Conservation (phyloP, 2,113 vertebrate species). For the Meriones unguiculatus region DNA sequence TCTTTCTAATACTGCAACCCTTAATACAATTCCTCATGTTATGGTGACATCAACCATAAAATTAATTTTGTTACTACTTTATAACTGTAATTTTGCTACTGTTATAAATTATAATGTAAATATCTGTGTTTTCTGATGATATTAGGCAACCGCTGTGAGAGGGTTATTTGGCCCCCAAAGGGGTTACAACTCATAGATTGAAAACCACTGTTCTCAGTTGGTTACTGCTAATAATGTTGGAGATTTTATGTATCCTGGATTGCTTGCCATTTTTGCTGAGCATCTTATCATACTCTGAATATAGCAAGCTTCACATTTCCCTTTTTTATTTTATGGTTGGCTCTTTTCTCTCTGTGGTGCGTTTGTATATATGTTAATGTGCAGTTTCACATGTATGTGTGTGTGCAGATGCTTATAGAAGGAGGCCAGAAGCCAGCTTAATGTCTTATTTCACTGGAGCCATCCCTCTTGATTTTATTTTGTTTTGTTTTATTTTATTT, state of each 20-base stretch:
- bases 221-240: background rate
- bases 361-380: background rate
- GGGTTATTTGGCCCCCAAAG: too few relatives aligned
- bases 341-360: background rate
- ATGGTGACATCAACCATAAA: too few relatives aligned
- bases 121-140: too few relatives aligned
- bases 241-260: rapidly evolving
- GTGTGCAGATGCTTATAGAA: background rate
- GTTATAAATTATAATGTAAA: too few relatives aligned
- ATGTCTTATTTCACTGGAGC: background rate
- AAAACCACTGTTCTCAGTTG: background rate
- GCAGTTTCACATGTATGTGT: background rate
- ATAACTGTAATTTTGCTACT: too few relatives aligned
- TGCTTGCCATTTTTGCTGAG: too few relatives aligned
- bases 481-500: background rate
- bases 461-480: background rate
- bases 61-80: too few relatives aligned
- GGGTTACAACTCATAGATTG: too few relatives aligned
- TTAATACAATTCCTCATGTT: too few relatives aligned
- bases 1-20: too few relatives aligned
- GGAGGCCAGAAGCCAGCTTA: background rate
- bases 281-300: background rate
- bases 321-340: background rate
- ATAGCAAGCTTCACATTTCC: too few relatives aligned
- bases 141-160: too few relatives aligned